Base-by-base conservation (phyloP, 2,113 vertebrate species). In the Chloropsis cyanopogon region DNA sequence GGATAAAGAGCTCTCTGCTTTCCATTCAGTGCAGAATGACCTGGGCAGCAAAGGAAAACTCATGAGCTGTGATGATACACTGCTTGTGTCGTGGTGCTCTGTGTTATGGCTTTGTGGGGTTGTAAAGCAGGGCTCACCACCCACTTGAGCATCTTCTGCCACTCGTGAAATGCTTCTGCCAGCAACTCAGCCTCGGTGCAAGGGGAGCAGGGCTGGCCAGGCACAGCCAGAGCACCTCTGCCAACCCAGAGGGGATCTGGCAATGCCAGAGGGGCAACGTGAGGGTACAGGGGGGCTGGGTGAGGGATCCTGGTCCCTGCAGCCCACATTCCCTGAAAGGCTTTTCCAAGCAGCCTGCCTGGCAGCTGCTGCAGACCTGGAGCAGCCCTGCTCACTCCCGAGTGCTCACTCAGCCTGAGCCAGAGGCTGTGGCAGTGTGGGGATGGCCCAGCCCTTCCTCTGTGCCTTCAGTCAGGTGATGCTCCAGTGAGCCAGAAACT, bases 401-500 rank as follows among this genome's bases (percentile, higher is more conserved):
- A 16, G 42, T 2, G 80, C 59, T 53, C 25, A 0, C 87, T 56
- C n/a, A 68, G 54, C 84, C 54, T 23, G 39, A 69, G 9, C 56
- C 20, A 14, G 37, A 41, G 60, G 59, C 37, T 19, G 5, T 21
- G 64, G 11, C 5, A 4, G 46, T 0, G 33, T 1, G 14, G 50
- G 82, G 54, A 57, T 16, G 72, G 81, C 46, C 83, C 33, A 3
- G 39, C 73, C 72, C 72, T 69, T 83, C 68, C 89, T 39, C 68
- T 10, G 39, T 2, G 46, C n/a, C 5, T 78, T 70, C 69, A 19
- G 26, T 57, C 85, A 70, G 65, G 78, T 2, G 69, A 94, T 75
- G 95, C 90, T 94, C 85, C 92, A 82, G 29, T n/a, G 92, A 96
- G 84, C 87, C 90, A 91, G 84, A 86, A 95, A 75, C 70, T 9